Conservation (phyloP, 1,140 invertebrate species). For the Drosophila busckii region DNA sequence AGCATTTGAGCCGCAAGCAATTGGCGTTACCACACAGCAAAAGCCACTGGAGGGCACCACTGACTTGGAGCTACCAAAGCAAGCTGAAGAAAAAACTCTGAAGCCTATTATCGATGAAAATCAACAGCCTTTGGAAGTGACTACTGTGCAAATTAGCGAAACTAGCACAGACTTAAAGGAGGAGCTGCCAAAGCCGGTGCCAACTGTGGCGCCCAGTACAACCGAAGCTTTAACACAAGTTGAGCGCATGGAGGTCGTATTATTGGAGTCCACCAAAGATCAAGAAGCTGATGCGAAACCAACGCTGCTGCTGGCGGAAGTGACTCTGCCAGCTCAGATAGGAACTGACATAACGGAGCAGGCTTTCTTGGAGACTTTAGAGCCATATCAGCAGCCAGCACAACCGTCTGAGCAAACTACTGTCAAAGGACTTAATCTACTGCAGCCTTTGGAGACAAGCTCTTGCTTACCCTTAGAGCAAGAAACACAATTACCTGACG, state of each 20-base stretch:
- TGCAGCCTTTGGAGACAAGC: slow-evolving; percentile 40
- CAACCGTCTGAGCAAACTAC: slow-evolving; percentile 21
- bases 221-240: slow-evolving; percentile 30
- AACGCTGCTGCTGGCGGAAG: slow-evolving; percentile 19
- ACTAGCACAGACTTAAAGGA: slow-evolving; percentile 19
- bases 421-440: slow-evolving; percentile 21
- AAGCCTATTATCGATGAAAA: slow-evolving; percentile 25
- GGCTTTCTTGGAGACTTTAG: slow-evolving; percentile 31
- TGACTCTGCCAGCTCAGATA: slow-evolving; percentile 30
- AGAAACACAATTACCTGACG: slow-evolving; percentile 18
- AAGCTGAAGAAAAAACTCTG: slow-evolving; percentile 35
- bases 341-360: slow-evolving; percentile 40
- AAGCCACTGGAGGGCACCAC: slow-evolving; percentile 10
- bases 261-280: slow-evolving; percentile 34
- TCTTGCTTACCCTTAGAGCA: slow-evolving; percentile 38
- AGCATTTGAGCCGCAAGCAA: slow-evolving; percentile 32
- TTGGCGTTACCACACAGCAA: slow-evolving; percentile 29
- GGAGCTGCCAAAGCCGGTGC: background rate
- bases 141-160: slow-evolving; percentile 44
- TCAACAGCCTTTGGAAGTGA: slow-evolving; percentile 44
- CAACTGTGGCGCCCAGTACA: slow-evolving; percentile 9
- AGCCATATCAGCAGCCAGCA: slow-evolving; percentile 6
- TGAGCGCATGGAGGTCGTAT: slow-evolving; percentile 25
- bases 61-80: slow-evolving; percentile 3
- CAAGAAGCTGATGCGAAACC: slow-evolving; percentile 24